Base-by-base conservation (phyloP, 1,140 invertebrate genomes). In the Drusus annulatus region DNA sequence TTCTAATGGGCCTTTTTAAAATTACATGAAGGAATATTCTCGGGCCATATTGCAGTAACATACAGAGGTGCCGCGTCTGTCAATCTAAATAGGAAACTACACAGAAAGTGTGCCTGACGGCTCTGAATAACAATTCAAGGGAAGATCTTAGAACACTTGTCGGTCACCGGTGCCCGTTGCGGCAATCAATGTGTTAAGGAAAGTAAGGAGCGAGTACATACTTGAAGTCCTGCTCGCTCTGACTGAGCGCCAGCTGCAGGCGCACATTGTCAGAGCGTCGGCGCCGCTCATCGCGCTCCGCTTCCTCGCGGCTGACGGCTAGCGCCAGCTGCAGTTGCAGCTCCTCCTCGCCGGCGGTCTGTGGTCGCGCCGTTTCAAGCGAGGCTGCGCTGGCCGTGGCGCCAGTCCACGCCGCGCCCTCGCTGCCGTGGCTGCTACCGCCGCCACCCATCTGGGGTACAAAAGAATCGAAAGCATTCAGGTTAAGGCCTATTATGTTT, bases 271-370 rank as follows among this genome's bases (percentile, higher is more conserved):
- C 98, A 84, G 95, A 96, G 80, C 96, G 93, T 65, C 96, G 92
- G 87, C 97, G 94, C 84, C 98, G 94, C 88, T 99, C 96, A 86
- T 99, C 97, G 87, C 98, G 95, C 85, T 99, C 98, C 28, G 98
- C 98, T 90, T 99, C 98, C 89, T 99, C 98, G 80, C 98, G 94
- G 71, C 97, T 98, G 96, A 99, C 98, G 60, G 98, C 98, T 86
- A 99, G 91, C 31, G 98, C 98, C 84, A 99, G 91, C 90, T 99
- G 98, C 78, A 99, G 89, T 88, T 99, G 98, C 80, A 99, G 91
- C 88, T 99, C 98, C 91, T 99, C 98, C 89, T 99, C 98, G 0
- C 98, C 98, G 1, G 96, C 94, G 0, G 98, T 99, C 84, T 97
- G 96, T 6, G 98, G 98, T 68, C 98, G 92, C 23, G 98, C 98